Percentiles rank a stretch among this genome's conserved stretches.
Conservation (phyloP, 2,888 invertebrate species). For the Acronicta aceris region DNA sequence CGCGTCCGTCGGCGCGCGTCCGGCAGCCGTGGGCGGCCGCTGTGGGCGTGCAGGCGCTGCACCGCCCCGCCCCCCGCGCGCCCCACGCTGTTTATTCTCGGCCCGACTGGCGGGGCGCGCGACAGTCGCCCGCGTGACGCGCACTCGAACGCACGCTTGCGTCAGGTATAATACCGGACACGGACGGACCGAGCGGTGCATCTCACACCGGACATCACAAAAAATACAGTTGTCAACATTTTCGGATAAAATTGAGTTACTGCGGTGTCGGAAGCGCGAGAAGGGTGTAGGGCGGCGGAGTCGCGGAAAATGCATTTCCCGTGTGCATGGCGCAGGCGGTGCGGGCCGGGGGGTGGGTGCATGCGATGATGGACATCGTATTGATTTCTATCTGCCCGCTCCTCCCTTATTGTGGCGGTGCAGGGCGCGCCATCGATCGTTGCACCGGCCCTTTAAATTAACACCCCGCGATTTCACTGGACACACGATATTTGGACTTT, state of each 20-base stretch:
- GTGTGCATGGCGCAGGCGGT: slow-evolving; percentile 86
- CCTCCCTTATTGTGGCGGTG: slow-evolving; percentile 87
- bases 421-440: slow-evolving; percentile 87
- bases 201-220: slow-evolving; percentile 80
- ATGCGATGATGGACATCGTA: slow-evolving; percentile 90
- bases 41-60: slow-evolving; percentile 87
- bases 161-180: slow-evolving; percentile 72
- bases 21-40: slow-evolving; percentile 79
- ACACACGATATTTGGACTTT: slow-evolving; percentile 67
- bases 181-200: slow-evolving; percentile 83
- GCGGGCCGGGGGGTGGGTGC: slow-evolving; percentile 91
- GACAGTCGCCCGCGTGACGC: slow-evolving; percentile 88
- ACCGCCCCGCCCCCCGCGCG: slow-evolving; percentile 76
- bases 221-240: slow-evolving; percentile 66
- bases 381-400: slow-evolving; percentile 89
- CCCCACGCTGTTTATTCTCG: slow-evolving; percentile 86
- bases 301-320: slow-evolving; percentile 85
- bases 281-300: slow-evolving; percentile 74
- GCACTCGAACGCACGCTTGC: slow-evolving; percentile 80
- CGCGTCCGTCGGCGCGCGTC: slow-evolving; percentile 60
- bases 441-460: slow-evolving; percentile 81
- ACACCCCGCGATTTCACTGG: slow-evolving; percentile 75
- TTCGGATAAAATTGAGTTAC: slow-evolving; percentile 55
- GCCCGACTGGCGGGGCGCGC: slow-evolving; percentile 82
- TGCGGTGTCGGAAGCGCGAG: slow-evolving; percentile 59